Conservation (phyloP, 2,797 vertebrate species). For the Serranus cabrilla region DNA sequence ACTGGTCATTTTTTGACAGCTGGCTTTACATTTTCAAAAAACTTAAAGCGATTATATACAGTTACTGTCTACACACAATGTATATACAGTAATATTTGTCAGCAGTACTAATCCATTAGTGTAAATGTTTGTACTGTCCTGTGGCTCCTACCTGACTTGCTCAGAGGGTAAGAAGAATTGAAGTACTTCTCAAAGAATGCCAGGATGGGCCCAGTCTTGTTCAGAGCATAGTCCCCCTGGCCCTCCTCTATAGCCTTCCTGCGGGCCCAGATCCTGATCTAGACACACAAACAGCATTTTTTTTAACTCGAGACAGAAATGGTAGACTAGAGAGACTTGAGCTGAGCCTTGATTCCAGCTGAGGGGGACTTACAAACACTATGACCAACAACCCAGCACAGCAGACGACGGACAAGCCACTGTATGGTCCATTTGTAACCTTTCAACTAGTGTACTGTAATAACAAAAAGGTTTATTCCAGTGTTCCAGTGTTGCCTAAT, state of each 20-base stretch:
- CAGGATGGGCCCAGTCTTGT: constrained; percentile 87
- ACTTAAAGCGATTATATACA: no score
- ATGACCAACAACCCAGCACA: background rate
- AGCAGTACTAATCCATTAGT: no score
- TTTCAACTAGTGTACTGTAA: background rate
- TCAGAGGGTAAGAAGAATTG: constrained; percentile 86
- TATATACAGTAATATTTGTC: no score
- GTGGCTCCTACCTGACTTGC: constrained; percentile 88
- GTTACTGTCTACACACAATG: no score
- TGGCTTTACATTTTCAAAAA: no score
- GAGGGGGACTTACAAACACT: constrained; percentile 53
- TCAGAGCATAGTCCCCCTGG: constrained; percentile 87
- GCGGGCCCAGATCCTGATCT: constrained; percentile 96
- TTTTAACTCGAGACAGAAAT: background rate
- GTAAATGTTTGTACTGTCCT: background rate
- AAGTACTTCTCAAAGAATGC: constrained; percentile 89
- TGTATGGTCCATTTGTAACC: background rate
- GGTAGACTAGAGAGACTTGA: background rate
- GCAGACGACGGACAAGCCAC: background rate
- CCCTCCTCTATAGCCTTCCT: constrained; percentile 79
- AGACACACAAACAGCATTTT: constrained; percentile 17
- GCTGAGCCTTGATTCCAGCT: constrained; percentile 53
- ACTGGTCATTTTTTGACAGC: no score
- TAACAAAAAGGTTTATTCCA: background rate
- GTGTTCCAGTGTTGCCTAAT: background rate